phyloP scores from a whole-genome alignment of 2,888 invertebrate species.

The Opisthograptis luteolata region DNA sequence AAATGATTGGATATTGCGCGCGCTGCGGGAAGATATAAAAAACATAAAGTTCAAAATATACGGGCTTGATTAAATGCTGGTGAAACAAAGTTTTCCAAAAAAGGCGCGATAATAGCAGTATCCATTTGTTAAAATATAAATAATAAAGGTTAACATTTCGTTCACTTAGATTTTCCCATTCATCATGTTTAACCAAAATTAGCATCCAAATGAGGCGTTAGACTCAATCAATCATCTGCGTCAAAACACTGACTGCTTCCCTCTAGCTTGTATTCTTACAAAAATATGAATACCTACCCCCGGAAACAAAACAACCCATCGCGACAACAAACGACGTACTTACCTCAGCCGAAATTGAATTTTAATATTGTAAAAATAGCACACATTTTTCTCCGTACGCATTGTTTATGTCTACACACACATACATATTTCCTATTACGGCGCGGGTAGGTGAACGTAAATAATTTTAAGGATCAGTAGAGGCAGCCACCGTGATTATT shows the following conservation, averaged over 20 bases:
- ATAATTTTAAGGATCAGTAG: slow-evolving; percentile 71
- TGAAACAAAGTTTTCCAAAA: no score
- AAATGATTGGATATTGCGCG: no score
- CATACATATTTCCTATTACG: slow-evolving; percentile 45
- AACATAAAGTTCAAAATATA: no score
- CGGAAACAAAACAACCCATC: slow-evolving; percentile 23
- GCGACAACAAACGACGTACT: slow-evolving; percentile 7
- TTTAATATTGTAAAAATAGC: slow-evolving; percentile 31
- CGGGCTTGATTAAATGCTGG: no score
- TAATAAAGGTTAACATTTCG: background rate
- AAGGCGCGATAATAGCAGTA: no score
- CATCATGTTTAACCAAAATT: slow-evolving; percentile 20
- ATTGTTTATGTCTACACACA: slow-evolving; percentile 31
- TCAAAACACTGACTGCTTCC: slow-evolving; percentile 23
- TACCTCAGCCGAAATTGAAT: slow-evolving; percentile 21
- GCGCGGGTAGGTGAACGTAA: slow-evolving; percentile 54
- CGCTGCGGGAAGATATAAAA: no score
- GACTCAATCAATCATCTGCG: slow-evolving; percentile 33
- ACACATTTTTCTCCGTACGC: slow-evolving; percentile 26
- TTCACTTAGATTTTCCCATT: background rate
- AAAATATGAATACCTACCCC: slow-evolving; percentile 16
- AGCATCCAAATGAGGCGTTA: slow-evolving; percentile 27
- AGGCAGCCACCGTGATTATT: slow-evolving; percentile 69
- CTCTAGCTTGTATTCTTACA: slow-evolving; percentile 15
- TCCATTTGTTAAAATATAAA: background rate